Evolutionary conservation across 2,113 vertebrate genomes (phyloP), one percentile per base, ranked within the genome.

Genomic region (Calyptommatus sinebrachiatus): DNA sequence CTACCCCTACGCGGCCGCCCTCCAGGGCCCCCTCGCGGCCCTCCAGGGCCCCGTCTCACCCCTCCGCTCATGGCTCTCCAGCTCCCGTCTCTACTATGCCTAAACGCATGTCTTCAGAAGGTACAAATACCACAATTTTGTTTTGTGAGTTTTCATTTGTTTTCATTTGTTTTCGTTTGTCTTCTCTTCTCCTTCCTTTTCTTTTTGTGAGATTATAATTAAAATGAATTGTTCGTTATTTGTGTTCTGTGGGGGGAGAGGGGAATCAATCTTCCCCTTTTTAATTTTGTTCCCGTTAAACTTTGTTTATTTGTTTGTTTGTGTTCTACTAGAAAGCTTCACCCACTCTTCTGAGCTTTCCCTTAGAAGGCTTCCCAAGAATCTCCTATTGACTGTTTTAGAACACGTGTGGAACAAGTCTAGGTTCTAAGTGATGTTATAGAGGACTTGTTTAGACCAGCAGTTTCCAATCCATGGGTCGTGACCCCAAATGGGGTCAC

Each of bases 51-150:
- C 95, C 96, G 95, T 97, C 97, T 97, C 97, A 98, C 96, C 97
- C 98, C 96, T 98, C 97, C 95, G 95, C 97, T 95, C 97, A 98
- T 94, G 97, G 98, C 96, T 97, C 97, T 95, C 94, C 97, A 92
- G 96, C 96, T 93, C 96, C 97, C 95, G 96, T 96, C 95, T 97
- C 97, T 96, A 97, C 96, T 96, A 95, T 98, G 96, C 97, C 97
- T 96, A 99, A 98, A 98, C 97, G 96, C 97, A 97, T 99, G 96
- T 98, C 98, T 96, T 97, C 97, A 95, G 98, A 99, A 99, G 98
- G 98, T 99, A 99, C 96, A 93, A 96, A 93, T 91, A 94, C 96
- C 94, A 94, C 93, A 67, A 89, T 95, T 96, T 69, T 57, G 62
- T 79, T 63, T 93, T 92, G 93, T 93, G 89, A 84, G 91, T 94